Evolutionary conservation across 2,888 invertebrate genomes (phyloP).

Genomic region (Acleris laterana): DNA sequence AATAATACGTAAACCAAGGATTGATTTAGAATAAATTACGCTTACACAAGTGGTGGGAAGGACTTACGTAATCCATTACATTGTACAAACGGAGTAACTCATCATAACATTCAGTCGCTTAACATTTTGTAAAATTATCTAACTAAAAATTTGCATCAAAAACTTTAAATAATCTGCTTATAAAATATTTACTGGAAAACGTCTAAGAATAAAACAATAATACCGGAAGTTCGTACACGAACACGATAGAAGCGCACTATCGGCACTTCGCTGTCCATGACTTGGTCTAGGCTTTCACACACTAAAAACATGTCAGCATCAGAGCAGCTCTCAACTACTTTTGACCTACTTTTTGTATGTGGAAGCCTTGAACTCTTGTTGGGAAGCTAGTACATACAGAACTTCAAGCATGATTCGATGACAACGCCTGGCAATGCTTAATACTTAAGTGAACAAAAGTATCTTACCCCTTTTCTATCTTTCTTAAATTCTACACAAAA

Average conservation of each 20-base stretch:
- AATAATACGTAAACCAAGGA: slow-evolving; percentile 34
- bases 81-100: slow-evolving; percentile 33
- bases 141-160: slow-evolving; percentile 34
- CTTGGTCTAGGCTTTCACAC: neutral
- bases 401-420: no score
- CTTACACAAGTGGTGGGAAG: slow-evolving; percentile 38
- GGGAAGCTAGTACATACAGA: no score
- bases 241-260: neutral
- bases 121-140: slow-evolving; percentile 34
- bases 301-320: no score
- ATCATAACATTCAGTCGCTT: slow-evolving; percentile 26
- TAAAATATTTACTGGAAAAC: slow-evolving; percentile 26
- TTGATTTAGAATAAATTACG: slow-evolving; percentile 36
- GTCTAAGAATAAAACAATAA: neutral
- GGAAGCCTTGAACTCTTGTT: no score
- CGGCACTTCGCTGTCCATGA: neutral
- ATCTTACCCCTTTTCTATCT: no score
- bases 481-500: no score
- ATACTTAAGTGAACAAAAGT: no score
- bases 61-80: slow-evolving; percentile 33
- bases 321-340: no score
- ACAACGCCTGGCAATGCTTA: no score
- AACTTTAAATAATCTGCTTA: slow-evolving; percentile 30
- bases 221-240: neutral
- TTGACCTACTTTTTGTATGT: no score